Evolutionary conservation across 2,113 vertebrate genomes (phyloP).

Genomic region (Antechinus stuartii): DNA sequence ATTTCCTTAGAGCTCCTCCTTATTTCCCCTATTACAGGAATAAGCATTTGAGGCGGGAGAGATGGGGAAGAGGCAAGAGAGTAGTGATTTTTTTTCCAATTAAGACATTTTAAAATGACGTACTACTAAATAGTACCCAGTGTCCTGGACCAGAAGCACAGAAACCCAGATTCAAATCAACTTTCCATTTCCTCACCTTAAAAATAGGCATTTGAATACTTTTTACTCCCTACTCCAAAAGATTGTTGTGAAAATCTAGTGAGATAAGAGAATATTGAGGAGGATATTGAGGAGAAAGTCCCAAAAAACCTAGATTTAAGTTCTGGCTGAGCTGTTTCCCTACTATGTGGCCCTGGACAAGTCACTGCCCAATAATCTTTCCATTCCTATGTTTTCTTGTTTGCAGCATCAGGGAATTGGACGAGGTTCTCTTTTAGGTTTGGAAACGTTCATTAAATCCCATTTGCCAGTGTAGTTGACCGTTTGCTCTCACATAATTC

Average conservation of each 20-base stretch:
- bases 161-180: neutral
- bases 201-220: neutral
- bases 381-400: neutral
- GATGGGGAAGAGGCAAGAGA: neutral
- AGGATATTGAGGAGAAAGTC: neutral
- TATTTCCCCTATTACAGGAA: neutral
- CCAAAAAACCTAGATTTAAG: accelerated
- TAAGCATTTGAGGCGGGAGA: neutral
- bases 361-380: neutral
- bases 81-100: neutral
- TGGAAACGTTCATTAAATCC: neutral
- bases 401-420: neutral
- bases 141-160: neutral
- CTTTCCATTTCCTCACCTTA: neutral
- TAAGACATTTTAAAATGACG: neutral
- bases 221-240: neutral
- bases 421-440: neutral
- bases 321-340: accelerated
- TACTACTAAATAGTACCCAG: neutral
- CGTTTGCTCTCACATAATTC: neutral
- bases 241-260: neutral
- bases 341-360: neutral
- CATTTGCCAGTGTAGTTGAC: neutral
- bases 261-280: neutral
- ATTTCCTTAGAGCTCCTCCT: neutral